Base-by-base conservation (phyloP, 92 coral and sea anemone genomes). In the Palythoa grandiflora region DNA sequence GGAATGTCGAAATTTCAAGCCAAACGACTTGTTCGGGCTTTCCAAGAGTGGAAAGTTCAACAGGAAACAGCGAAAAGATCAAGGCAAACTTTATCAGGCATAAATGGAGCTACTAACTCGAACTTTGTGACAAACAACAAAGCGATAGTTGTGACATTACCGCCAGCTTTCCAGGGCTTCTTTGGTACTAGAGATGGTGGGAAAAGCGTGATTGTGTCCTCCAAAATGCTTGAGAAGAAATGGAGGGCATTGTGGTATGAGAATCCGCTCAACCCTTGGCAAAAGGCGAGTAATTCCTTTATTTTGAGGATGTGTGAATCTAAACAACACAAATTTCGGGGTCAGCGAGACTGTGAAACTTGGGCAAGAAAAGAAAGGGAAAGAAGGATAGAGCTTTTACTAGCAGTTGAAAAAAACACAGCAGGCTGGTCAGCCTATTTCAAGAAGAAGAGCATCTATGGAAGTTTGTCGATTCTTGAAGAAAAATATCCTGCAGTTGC, bases 1-100 rank as follows among this genome's bases (percentile, higher is more conserved):
- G 90, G 84, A 80, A 88, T 88, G 90, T 57, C 90, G 57, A 88
- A 71, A 72, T 88, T 88, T 74, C 87, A 88, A 80, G 90, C 90
- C 78, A 88, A 85, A 70, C 79, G 90, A 39, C 87, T 88, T 63
- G 53, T 88, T 80, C 75, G 90, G 74, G 90, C 55, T 51, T 88
- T 75, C 87, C 39, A 79, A 48, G 90, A 88, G 71, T 88, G 87
- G 87, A 88, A 88, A 66, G 77, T 66, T 79, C 84, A 66, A 66
- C 72, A 72, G 77, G 52, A 38, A 72, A 72, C 77, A 72, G 77
- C 51, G 77, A 72, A 72, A 72, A 72, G 77, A 72, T 38, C 77
- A 13, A 72, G 77, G 77, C 77, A 13, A 72, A 72, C 77, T 72
- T 72, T 53, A 38, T 72, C 52, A 39, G 77, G 53, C 77, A 38